Base-by-base conservation (phyloP, 2,113 vertebrate genomes). In the Macquaria australasica region DNA sequence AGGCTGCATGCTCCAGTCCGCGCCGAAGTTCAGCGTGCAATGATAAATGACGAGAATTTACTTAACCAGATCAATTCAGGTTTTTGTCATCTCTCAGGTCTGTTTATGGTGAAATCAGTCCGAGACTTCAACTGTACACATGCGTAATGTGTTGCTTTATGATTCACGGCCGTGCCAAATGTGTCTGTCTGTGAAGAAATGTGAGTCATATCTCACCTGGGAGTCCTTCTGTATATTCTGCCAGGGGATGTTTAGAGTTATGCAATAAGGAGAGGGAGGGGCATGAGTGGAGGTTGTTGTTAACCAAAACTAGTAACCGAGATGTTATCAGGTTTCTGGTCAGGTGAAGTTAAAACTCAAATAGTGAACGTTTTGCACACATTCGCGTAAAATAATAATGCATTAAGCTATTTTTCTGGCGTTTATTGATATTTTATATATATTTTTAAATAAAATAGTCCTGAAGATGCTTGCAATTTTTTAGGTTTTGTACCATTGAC, bases 241-340 rank as follows among this genome's bases (percentile, higher is more conserved):
- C 60, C 73, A 48, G 20, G 77, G 62, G 73, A 81, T 90, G 88
- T 91, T 48, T 82, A 21, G 87, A 84, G 93, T 95, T 94, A 95
- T 91, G 94, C 87, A 94, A 94, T 87, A 43, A 67, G 75, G 34
- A 69, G 81, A 85, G 73, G 93, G 93, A 81, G 89, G 92, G 84
- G 92, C 77, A 2, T 77, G 73, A 75, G 77, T 31, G 64, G 81
- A 71, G 75, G 83, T 73, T 89, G 82, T 87, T 89, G 82, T 90
- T 86, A 86, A 85, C 77, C 87, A 89, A 92, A 93, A 88, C 88
- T 88, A 76, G 64, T 93, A 92, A 94, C 91, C 56, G 7, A 88
- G 64, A 86, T 68, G 79, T 82, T 67, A 75, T 79, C 41, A 28
- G 48, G 67, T 79, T 66, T 80, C n/a, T 55, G 7, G 34, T 59